These are phyloP conservation scores for Galeopterus variegatus DNA, from an alignment of 2,113 vertebrate species.

Conservation along the genomic window DNA sequence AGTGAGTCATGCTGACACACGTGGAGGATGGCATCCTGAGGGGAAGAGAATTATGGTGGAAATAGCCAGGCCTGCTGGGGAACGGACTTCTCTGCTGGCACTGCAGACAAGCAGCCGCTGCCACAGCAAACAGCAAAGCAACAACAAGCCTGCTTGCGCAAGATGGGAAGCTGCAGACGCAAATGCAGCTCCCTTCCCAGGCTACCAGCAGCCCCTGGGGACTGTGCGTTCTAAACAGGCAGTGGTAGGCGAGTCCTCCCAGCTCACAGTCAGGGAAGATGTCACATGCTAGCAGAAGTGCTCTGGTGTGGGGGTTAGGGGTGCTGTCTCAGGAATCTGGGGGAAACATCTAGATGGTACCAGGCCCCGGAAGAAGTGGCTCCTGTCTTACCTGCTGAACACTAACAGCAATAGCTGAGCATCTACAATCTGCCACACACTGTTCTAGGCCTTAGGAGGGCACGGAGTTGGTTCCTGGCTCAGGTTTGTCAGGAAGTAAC, in stretches of 20 bases:
- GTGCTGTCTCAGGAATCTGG: background rate
- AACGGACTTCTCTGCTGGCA: background rate
- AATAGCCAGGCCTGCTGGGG: constrained; percentile 19
- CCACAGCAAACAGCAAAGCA: background rate
- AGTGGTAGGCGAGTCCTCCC: background rate
- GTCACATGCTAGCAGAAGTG: background rate
- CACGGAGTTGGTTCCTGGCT: background rate
- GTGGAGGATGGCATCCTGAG: constrained; percentile 33
- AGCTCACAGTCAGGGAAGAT: background rate
- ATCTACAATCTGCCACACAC: background rate
- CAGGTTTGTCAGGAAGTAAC: background rate
- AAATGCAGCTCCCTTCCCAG: background rate
- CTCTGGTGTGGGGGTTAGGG: background rate
- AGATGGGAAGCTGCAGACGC: background rate
- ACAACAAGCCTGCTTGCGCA: fast-evolving
- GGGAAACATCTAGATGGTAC: background rate
- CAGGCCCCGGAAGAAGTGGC: background rate
- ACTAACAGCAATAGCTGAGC: background rate
- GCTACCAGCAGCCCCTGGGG: background rate
- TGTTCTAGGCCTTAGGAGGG: background rate
- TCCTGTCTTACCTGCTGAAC: background rate
- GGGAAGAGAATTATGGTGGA: constrained; percentile 44
- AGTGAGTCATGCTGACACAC: constrained; percentile 43
- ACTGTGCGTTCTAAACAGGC: background rate
- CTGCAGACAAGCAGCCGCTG: background rate